Base-by-base conservation (phyloP, 64 coral and sea anemone species). In the Acropora tenuis region DNA sequence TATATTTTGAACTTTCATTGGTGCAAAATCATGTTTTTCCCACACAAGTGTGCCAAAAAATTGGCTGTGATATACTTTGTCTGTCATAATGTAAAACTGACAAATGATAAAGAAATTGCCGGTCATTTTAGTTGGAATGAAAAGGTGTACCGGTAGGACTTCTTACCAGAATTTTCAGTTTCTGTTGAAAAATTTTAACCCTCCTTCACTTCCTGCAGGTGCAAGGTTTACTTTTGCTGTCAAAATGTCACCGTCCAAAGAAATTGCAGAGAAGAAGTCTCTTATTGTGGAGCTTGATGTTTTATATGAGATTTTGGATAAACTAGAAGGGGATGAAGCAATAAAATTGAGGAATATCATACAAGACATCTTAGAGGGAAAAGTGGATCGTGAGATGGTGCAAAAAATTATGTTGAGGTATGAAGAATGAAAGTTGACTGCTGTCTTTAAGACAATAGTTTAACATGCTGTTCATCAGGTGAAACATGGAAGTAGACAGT, bases 211-310 rank as follows among this genome's bases (percentile, higher is more conserved):
- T 10, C 48, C 52, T 78, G 4, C 20, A 96, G 94, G 87, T 90
- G 90, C 91, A 45, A 92, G 94, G 47, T 90, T 80, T 8, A 93
- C 80, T 47, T 86, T 96, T 90, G 94, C 94, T 66, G 85, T 96
- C 46, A 96, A 96, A 77, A 83, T 93, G 60, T 87, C 94, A n/a
- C 75, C 91, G 5, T 90, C 94, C 17, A 83, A 93, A 87, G 87
- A 47, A 49, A 88, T 75, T 16, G 94, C 94, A 5, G n/a, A 61
- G 3, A 41, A 30, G 19, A 96, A 96, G 69, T 47, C 82, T 45
- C 6, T 15, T 10, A 67, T 44, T 2, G 9, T 92, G 78, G 79
- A 89, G 4, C 45, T 77, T 3, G 77, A 89, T 55, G 73, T 80
- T 10, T 52, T 96, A 1, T 50, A 76, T 73, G 3, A 88, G 30